A percentile compares a stretch with the other conserved stretches of the same genome.
Evolutionary conservation across 2,797 vertebrate genomes (phyloP).

Genomic region (Tinamus major): DNA sequence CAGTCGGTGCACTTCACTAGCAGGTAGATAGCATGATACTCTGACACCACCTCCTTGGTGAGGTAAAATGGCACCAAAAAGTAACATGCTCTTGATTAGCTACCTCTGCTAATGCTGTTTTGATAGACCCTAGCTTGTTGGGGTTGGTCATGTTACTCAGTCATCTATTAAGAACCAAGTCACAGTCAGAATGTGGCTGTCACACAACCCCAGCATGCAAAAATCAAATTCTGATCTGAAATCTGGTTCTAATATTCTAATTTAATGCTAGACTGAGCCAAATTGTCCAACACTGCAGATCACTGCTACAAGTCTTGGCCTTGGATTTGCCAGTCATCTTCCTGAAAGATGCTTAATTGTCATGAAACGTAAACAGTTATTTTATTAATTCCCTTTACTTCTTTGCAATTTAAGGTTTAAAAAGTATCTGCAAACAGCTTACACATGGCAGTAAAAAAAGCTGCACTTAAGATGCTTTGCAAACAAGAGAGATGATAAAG

Average conservation of each 20-base stretch:
- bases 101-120: neutral
- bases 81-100: neutral
- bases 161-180: neutral
- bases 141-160: neutral
- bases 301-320: neutral
- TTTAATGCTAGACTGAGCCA: neutral
- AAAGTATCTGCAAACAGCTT: neutral
- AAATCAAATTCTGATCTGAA: neutral
- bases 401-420: neutral
- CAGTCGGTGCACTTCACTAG: neutral
- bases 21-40: neutral
- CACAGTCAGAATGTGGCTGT: neutral
- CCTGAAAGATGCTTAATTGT: neutral
- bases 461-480: neutral
- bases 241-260: neutral
- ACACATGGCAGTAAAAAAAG: neutral
- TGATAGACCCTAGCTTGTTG: neutral
- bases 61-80: neutral
- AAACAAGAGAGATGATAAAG: neutral
- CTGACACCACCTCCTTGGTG: neutral
- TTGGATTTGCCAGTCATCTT: neutral
- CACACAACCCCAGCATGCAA: fast-evolving
- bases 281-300: neutral
- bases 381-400: neutral
- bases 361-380: neutral